phyloP scores from a whole-genome alignment of 2,797 vertebrate genomes.

The Sebastes alutus region DNA sequence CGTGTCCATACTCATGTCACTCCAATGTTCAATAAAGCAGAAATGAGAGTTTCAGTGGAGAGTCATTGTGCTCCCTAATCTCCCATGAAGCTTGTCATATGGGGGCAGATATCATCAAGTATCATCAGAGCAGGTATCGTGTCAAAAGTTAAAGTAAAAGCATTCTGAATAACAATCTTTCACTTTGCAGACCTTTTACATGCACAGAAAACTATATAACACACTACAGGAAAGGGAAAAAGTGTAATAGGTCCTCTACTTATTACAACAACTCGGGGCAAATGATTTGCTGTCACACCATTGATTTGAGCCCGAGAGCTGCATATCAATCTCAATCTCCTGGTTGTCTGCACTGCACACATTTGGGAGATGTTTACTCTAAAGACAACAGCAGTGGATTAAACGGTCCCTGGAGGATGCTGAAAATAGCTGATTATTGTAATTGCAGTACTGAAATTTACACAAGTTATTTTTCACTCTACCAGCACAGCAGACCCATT shows the following conservation, averaged over 20 bases:
- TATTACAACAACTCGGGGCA: neutral
- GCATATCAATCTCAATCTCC: neutral
- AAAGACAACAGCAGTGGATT: slow-evolving; percentile 5
- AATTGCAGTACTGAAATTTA: neutral
- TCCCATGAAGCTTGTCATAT: neutral
- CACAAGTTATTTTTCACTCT: neutral
- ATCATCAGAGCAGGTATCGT: neutral
- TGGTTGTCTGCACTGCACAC: neutral
- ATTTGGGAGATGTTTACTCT: neutral
- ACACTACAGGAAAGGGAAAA: no score
- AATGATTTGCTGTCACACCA: neutral
- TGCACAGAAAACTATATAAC: no score
- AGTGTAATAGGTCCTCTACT: neutral
- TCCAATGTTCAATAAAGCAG: neutral
- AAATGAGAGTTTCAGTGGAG: neutral
- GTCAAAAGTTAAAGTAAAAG: neutral
- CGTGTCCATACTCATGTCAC: neutral
- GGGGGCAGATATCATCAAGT: neutral
- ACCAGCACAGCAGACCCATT: neutral
- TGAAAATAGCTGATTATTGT: slow-evolving; percentile 7
- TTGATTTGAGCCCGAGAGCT: neutral
- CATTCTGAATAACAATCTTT: neutral
- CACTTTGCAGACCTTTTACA: no score
- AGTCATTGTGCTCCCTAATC: neutral
- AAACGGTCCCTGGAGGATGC: neutral